Conservation (phyloP, 2,113 vertebrate genomes). For the Numida meleagris region DNA sequence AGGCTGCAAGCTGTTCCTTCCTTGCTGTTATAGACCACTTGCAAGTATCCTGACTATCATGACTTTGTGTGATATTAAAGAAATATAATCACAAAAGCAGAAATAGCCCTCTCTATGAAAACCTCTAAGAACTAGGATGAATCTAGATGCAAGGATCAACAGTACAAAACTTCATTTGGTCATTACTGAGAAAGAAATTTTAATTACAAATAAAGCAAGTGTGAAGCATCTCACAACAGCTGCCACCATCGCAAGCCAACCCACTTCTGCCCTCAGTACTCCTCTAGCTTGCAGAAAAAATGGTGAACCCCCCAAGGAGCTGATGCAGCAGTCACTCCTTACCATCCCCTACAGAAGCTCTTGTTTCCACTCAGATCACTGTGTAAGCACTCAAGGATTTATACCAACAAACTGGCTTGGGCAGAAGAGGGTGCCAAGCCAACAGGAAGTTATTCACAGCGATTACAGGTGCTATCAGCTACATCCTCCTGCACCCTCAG, state of each 20-base stretch:
- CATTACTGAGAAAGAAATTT: neutral
- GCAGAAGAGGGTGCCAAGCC: neutral
- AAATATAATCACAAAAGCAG: neutral
- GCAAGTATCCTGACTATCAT: neutral
- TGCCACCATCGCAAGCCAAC: neutral
- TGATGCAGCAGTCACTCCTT: neutral
- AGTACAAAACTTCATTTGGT: neutral
- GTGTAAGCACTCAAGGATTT: neutral
- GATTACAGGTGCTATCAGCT: neutral
- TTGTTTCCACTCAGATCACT: neutral
- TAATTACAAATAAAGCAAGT: neutral
- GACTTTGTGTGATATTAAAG: neutral
- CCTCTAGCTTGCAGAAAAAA: neutral
- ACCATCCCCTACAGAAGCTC: neutral
- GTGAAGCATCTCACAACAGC: neutral
- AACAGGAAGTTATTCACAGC: slow-evolving; percentile 19
- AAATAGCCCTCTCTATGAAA: neutral
- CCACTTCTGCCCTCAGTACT: neutral
- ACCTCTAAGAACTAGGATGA: neutral
- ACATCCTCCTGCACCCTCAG: neutral
- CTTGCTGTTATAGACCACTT: neutral
- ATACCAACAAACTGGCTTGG: neutral
- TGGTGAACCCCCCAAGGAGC: neutral
- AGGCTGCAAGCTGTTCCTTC: neutral
- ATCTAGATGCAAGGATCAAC: neutral